Evolutionary conservation across 2,113 vertebrate genomes (phyloP).

Genomic region (Erythrolamprus reginae): DNA sequence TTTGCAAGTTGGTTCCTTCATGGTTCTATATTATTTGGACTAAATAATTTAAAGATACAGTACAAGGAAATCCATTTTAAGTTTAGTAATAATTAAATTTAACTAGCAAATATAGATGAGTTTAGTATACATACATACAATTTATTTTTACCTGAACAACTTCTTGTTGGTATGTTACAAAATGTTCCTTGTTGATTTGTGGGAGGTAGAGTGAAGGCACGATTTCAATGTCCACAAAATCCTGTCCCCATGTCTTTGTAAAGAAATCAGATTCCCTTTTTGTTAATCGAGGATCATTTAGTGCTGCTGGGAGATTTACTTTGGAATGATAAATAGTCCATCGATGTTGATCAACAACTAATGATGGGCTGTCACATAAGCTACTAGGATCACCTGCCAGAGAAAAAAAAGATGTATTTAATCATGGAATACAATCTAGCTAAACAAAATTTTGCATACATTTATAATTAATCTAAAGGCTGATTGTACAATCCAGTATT

Average conservation of each 20-base stretch:
- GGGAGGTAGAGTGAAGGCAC: slow-evolving; percentile 92
- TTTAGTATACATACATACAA: not conserved
- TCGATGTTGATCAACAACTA: slow-evolving; percentile 90
- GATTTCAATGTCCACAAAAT: slow-evolving; percentile 93
- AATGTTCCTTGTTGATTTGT: slow-evolving; percentile 90
- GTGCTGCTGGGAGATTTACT: slow-evolving; percentile 95
- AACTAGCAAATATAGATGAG: not conserved
- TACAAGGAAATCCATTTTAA: not conserved
- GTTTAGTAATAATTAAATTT: not conserved
- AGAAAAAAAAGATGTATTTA: slow-evolving; percentile 31
- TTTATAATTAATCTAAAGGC: not conserved
- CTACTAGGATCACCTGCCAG: slow-evolving; percentile 74
- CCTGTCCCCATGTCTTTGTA: slow-evolving; percentile 97
- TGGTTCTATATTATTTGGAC: not conserved
- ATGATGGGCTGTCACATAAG: slow-evolving; percentile 84
- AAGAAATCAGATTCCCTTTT: slow-evolving; percentile 99
- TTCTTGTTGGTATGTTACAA: slow-evolving; percentile 85
- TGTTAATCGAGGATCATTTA: slow-evolving; percentile 95
- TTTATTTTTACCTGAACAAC: slow-evolving; percentile 78
- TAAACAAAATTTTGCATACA: not conserved
- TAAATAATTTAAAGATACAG: not conserved
- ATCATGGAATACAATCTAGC: slow-evolving; percentile 17
- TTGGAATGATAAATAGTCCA: slow-evolving; percentile 98
- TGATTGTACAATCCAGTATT: not conserved
- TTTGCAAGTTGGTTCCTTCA: not conserved